Conservation (phyloP, 2,888 invertebrate genomes). For the Apocheima hispidaria region DNA sequence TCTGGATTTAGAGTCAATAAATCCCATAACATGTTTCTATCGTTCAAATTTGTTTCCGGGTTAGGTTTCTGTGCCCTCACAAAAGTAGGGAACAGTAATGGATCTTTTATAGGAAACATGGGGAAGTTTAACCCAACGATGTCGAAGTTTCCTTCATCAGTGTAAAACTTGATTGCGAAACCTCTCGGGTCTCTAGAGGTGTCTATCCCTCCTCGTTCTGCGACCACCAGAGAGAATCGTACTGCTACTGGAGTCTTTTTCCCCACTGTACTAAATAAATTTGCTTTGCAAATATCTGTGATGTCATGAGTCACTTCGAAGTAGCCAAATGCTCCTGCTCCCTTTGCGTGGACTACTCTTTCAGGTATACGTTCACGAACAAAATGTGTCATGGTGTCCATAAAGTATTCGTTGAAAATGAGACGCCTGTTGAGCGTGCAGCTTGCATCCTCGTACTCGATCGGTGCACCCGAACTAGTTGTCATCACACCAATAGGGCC, state of each 20-base stretch:
- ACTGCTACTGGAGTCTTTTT: constrained; percentile 91
- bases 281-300: constrained; percentile 90
- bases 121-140: constrained; percentile 95
- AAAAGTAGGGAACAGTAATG: constrained; percentile 94
- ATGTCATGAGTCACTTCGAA: constrained; percentile 95
- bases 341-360: constrained; percentile 96
- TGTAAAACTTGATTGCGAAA: constrained; percentile 96
- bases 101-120: constrained; percentile 95
- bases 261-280: constrained; percentile 89
- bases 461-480: constrained; percentile 91
- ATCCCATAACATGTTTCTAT: constrained; percentile 97
- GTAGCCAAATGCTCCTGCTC: constrained; percentile 94
- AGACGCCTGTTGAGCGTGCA: constrained; percentile 92
- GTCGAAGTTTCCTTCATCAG: constrained; percentile 96
- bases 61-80: constrained; percentile 97
- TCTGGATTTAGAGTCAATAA: constrained; percentile 94
- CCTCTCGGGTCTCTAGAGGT: constrained; percentile 95
- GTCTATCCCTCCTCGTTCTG: constrained; percentile 94
- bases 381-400: constrained; percentile 92
- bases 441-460: constrained; percentile 88
- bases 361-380: constrained; percentile 96
- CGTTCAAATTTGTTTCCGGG: constrained; percentile 94
- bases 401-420: constrained; percentile 91
- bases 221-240: constrained; percentile 92
- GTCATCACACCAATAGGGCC: constrained; percentile 21